These are phyloP conservation scores for Anarhynchus alexandrinus DNA, from an alignment of 2,113 vertebrate species.

Conservation along the genomic window DNA sequence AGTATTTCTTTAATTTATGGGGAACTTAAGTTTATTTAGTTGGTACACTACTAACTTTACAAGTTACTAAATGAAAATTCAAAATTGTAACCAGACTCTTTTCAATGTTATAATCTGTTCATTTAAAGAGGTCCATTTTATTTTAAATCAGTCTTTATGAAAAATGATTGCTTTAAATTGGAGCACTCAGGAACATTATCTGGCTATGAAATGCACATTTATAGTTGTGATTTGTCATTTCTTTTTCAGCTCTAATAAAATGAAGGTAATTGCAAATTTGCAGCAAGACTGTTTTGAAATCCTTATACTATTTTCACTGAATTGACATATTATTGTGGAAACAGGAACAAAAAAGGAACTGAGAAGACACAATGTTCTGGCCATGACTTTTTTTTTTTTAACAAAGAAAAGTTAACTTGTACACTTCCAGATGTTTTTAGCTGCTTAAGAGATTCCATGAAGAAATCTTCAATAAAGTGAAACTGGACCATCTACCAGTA, in stretches of 20 bases:
- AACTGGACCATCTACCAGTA: background rate
- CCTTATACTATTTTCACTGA: slow-evolving; percentile 23
- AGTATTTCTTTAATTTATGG: background rate
- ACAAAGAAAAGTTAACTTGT: background rate
- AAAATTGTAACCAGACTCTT: background rate
- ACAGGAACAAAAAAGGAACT: slow-evolving; percentile 44
- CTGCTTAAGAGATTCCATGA: background rate
- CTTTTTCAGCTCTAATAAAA: background rate
- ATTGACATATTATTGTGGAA: slow-evolving; percentile 11
- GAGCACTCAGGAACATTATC: background rate
- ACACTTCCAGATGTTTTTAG: background rate
- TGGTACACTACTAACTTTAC: background rate
- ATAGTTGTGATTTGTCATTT: background rate
- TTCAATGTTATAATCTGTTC: background rate
- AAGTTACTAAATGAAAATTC: background rate
- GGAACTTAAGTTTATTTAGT: background rate
- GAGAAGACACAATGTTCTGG: background rate
- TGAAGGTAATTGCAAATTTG: background rate
- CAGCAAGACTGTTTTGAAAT: background rate
- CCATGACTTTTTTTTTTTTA: background rate
- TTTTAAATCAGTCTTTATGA: background rate
- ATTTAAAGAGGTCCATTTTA: background rate
- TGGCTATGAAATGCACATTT: background rate
- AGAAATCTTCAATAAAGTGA: background rate
- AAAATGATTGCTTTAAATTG: background rate